phyloP scores from a whole-genome alignment of 2,888 invertebrate genomes.

The Drosophila mercatorum region DNA sequence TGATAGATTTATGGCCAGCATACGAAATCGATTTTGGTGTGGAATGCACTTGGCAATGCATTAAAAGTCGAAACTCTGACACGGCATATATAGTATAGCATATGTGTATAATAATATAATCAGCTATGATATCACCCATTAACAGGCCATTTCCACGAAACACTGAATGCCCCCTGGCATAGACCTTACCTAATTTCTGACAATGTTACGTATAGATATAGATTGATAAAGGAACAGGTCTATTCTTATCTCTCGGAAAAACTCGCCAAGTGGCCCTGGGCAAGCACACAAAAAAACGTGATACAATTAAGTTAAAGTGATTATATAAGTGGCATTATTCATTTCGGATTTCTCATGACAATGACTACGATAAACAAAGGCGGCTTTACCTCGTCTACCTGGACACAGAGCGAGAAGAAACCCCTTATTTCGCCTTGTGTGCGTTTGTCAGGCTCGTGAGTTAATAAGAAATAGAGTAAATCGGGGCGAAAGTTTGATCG shows the following conservation, averaged over 20 bases:
- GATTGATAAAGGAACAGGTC: slow-evolving; percentile 19
- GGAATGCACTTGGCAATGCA: slow-evolving; percentile 21
- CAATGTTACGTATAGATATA: slow-evolving; percentile 17
- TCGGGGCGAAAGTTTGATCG: slow-evolving; percentile 52
- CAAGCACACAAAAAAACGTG: slow-evolving; percentile 26
- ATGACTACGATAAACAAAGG: slow-evolving; percentile 20
- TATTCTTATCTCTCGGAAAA: slow-evolving; percentile 26
- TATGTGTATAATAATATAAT: neutral
- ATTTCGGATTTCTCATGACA: slow-evolving; percentile 8
- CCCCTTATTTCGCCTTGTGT: slow-evolving; percentile 1
- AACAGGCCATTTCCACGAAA: neutral
- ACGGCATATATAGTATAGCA: neutral
- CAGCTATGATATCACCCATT: slow-evolving; percentile 6
- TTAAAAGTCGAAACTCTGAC: slow-evolving; percentile 8
- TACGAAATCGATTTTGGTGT: neutral
- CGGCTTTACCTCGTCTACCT: slow-evolving; percentile 1
- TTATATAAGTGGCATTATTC: neutral
- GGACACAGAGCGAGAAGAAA: neutral
- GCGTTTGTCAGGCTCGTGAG: slow-evolving; percentile 19
- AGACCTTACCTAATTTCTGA: slow-evolving; percentile 13
- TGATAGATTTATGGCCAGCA: slow-evolving; percentile 27
- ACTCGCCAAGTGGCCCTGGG: slow-evolving; percentile 15
- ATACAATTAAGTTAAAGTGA: slow-evolving; percentile 3
- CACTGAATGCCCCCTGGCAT: neutral
- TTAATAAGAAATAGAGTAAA: slow-evolving; percentile 34